Evolutionary conservation across 2,888 invertebrate species (phyloP), one percentile per base, ranked within the genome.

Genomic region (Meteorus cinctellus): DNA sequence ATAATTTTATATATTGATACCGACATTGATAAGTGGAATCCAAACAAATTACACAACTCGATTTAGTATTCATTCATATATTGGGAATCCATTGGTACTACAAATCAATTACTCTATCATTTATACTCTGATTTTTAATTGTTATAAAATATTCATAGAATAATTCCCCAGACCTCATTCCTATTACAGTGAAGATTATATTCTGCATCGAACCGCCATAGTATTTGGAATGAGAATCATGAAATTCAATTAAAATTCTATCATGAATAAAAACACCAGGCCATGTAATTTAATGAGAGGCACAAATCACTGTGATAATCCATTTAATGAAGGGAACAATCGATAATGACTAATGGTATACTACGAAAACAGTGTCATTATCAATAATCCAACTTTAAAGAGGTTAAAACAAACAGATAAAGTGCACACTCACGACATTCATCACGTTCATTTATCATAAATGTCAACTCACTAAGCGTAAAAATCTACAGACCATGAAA

Each of bases 401-500:
- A 69, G 12, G n/a, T 29, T 6, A 31, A 48, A 69, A 69, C 31
- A 69, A 31, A 55, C 2, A 55, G 55, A 10, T n/a, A 19, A 69
- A 69, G 51, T 4, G 51, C 68, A 12, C n/a, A 48, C n/a, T 48
- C 19, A 55, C 19, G n/a, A 5, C 19, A 55, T 19, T 69, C 59
- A 69, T 59, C 34, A 34, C 6, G n/a, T 69, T 55, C 55, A 69
- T 69, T 69, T 59, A 69, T 69, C 55, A 51, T 69, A 19, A 55
- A 55, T 69, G 41, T 66, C 66, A 66, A 31, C 19, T 19, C 34
- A 19, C 31, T 55, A 55, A 34, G 55, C 34, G 31, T 34, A 36
- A 69, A 10, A 69, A 51, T 59, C 19, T 31, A 69, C 31, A 48
- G 55, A 69, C n/a, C 19, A 14, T 65, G 19, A 36, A 41, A 69